Conservation (phyloP, 2,888 invertebrate species). For the Myathropa florea region DNA sequence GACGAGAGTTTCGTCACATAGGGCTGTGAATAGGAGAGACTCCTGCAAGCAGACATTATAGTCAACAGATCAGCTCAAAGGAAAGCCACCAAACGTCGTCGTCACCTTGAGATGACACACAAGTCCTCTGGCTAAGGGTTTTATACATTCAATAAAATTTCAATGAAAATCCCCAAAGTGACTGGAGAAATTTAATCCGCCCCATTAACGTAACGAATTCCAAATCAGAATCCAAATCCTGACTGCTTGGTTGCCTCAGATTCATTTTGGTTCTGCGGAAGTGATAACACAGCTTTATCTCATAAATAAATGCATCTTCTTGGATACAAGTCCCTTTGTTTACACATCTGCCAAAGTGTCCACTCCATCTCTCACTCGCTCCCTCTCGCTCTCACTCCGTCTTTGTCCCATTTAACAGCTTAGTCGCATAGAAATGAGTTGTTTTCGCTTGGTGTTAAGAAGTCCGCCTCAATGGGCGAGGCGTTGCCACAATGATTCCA, state of each 20-base stretch:
- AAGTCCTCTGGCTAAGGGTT: background rate
- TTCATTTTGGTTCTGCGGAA: conserved; percentile 4
- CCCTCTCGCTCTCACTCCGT: background rate
- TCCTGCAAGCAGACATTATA: too few species aligned
- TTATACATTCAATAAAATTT: background rate
- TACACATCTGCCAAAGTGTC: conserved; percentile 60
- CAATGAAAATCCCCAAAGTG: background rate
- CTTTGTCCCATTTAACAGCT: conserved; percentile 53
- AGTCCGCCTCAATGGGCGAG: conserved; percentile 8
- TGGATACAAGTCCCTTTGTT: conserved; percentile 47
- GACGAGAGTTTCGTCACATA: too few species aligned
- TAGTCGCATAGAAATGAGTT: conserved; percentile 61
- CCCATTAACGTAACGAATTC: background rate
- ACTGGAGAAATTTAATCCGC: conserved; percentile 13
- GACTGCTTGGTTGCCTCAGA: background rate
- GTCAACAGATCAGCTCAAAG: background rate
- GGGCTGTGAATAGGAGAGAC: too few species aligned
- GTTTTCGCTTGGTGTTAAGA: conserved; percentile 57
- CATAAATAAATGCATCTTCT: conserved; percentile 64
- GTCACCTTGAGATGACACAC: background rate
- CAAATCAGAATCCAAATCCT: background rate
- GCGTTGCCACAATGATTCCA: background rate
- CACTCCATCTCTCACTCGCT: background rate
- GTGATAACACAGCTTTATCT: conserved; percentile 37
- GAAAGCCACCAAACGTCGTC: background rate